These are phyloP conservation scores for Antheraea pernyi DNA, from an alignment of 1,140 invertebrate species.

Conservation along the genomic window DNA sequence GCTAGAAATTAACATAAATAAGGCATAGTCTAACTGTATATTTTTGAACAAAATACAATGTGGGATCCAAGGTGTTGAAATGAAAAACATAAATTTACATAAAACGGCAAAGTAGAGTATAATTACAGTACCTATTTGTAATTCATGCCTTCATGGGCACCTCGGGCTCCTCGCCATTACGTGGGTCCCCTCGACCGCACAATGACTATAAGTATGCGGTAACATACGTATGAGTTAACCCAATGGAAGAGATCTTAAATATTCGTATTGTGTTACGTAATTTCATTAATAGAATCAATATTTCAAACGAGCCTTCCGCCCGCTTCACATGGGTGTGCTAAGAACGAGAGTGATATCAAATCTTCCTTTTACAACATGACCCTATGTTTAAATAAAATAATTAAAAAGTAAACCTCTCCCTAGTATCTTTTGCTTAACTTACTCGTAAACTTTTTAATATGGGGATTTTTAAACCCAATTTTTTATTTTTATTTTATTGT, in stretches of 20 bases:
- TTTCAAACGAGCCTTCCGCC: not conserved
- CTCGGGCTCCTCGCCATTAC: conserved; percentile 34
- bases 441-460: no score
- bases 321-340: not conserved
- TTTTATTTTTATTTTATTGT: no score
- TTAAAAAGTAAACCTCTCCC: no score
- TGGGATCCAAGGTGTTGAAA: conserved; percentile 18
- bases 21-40: not conserved
- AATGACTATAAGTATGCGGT: conserved; percentile 35
- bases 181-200: conserved; percentile 36
- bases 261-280: not conserved
- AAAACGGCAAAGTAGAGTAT: conserved; percentile 24
- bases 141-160: conserved; percentile 44
- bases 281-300: no score
- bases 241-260: conserved; percentile 11
- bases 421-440: no score
- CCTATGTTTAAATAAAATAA: no score
- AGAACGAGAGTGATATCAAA: no score
- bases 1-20: no score
- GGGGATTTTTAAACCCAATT: no score
- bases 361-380: no score
- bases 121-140: conserved; percentile 45
- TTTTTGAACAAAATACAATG: not conserved
- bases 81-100: conserved; percentile 28
- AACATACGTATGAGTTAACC: not conserved